A percentile compares a stretch with the other conserved stretches of the same genome.
These are phyloP conservation scores for Ophion ventricosus DNA, from an alignment of 2,888 invertebrate species.

Conservation along the genomic window DNA sequence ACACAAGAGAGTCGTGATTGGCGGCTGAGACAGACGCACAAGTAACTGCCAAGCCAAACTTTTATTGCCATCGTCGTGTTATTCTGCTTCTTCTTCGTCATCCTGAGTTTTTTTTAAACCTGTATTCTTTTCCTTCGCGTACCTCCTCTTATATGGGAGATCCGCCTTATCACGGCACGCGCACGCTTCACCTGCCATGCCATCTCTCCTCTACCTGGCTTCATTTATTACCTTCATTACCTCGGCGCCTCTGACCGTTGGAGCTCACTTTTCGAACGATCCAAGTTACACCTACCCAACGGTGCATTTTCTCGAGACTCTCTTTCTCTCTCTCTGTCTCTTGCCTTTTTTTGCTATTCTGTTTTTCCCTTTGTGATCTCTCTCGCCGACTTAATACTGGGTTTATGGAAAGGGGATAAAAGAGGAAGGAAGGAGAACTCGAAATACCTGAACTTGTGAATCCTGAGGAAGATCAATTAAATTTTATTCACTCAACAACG, in stretches of 20 bases:
- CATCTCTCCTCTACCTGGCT: constrained; percentile 52
- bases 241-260: constrained; percentile 51
- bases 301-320: constrained; percentile 46
- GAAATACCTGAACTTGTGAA: constrained; percentile 13
- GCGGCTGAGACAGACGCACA: constrained; percentile 1
- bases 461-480: constrained; percentile 33
- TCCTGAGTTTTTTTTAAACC: not conserved
- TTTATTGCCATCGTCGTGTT: constrained; percentile 48
- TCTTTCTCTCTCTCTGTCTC: not conserved
- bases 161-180: constrained; percentile 64
- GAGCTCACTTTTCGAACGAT: constrained; percentile 37
- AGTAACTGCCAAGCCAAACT: constrained; percentile 34
- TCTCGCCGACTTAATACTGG: constrained; percentile 40
- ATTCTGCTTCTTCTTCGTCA: constrained; percentile 4
- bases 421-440: not conserved
- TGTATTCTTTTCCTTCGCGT: constrained; percentile 30
- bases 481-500: constrained; percentile 37
- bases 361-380: constrained; percentile 50
- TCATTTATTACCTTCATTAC: constrained; percentile 65
- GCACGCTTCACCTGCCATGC: constrained; percentile 68
- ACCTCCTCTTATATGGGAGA: constrained; percentile 32
- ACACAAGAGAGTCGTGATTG: not conserved
- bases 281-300: constrained; percentile 47
- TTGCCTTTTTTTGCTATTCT: constrained; percentile 16
- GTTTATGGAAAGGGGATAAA: not conserved